phyloP scores from a whole-genome alignment of 2,113 vertebrate genomes.

The Alces alces region DNA sequence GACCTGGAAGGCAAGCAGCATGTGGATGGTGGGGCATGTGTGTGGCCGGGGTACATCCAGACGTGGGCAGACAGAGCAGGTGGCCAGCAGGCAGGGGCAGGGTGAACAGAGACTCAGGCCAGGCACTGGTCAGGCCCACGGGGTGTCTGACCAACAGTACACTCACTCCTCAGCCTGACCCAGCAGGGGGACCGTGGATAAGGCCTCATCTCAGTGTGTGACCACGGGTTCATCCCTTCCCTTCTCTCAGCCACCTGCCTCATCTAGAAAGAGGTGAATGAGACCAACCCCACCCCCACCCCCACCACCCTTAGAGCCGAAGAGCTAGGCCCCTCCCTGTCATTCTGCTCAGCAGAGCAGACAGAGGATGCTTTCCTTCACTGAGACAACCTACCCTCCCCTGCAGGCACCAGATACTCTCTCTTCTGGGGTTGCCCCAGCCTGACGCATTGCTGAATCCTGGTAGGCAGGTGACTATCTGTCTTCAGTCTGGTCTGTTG shows the following conservation, averaged over 20 bases:
- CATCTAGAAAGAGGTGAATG: neutral
- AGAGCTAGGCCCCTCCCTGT: neutral
- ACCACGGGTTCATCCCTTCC: too few relatives aligned
- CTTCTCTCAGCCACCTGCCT: neutral
- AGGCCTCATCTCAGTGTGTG: neutral
- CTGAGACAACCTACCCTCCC: accelerated
- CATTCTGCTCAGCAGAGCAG: neutral
- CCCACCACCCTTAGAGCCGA: neutral
- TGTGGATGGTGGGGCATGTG: neutral
- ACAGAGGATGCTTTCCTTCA: accelerated
- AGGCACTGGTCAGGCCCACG: accelerated
- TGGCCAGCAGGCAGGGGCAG: accelerated
- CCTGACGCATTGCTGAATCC: neutral
- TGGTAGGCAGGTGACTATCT: neutral
- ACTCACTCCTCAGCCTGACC: neutral
- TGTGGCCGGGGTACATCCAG: neutral
- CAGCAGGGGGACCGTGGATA: neutral
- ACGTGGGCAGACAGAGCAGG: accelerated
- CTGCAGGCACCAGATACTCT: neutral
- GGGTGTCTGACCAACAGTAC: neutral
- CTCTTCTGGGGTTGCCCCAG: neutral
- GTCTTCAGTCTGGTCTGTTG: neutral
- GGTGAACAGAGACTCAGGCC: neutral
- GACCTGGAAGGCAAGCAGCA: neutral
- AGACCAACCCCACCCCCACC: neutral